Conservation (phyloP, 2,888 invertebrate genomes). For the Agonopterix subpropinquella region DNA sequence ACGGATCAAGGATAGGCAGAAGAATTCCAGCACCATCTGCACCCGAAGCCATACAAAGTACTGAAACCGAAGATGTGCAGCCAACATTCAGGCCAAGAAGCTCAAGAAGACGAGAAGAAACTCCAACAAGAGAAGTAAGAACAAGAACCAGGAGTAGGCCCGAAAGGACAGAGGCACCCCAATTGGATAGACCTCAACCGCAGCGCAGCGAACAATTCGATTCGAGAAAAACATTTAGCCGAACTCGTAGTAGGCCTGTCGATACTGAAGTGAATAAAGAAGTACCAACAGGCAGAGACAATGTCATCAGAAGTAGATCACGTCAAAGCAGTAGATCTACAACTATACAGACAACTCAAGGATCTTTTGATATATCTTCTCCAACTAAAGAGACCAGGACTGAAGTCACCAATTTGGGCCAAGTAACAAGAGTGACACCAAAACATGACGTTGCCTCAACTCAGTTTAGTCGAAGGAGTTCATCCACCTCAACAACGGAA, state of each 20-base stretch:
- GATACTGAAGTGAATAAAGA: slow-evolving; percentile 30
- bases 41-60: slow-evolving; percentile 22
- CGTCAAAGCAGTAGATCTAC: slow-evolving; percentile 29
- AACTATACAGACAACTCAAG: slow-evolving; percentile 22
- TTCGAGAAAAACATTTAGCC: slow-evolving; percentile 48
- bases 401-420: slow-evolving; percentile 42
- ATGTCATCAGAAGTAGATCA: slow-evolving; percentile 32
- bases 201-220: slow-evolving; percentile 54
- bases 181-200: slow-evolving; percentile 26
- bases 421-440: slow-evolving; percentile 35
- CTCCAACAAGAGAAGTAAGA: slow-evolving; percentile 30
- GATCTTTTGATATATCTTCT: slow-evolving; percentile 29
- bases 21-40: slow-evolving; percentile 36
- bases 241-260: slow-evolving; percentile 45
- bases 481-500: slow-evolving; percentile 37
- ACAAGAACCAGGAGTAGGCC: slow-evolving; percentile 45
- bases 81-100: slow-evolving; percentile 45
- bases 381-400: slow-evolving; percentile 27
- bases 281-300: slow-evolving; percentile 34
- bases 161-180: slow-evolving; percentile 18
- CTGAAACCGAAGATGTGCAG: slow-evolving; percentile 22
- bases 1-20: slow-evolving; percentile 42
- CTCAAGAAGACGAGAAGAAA: slow-evolving; percentile 46
- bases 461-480: slow-evolving; percentile 46
- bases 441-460: slow-evolving; percentile 34